Evolutionary conservation across 1,140 invertebrate species (phyloP), one percentile per base, ranked within the genome.

Genomic region (Aphis craccivora): DNA sequence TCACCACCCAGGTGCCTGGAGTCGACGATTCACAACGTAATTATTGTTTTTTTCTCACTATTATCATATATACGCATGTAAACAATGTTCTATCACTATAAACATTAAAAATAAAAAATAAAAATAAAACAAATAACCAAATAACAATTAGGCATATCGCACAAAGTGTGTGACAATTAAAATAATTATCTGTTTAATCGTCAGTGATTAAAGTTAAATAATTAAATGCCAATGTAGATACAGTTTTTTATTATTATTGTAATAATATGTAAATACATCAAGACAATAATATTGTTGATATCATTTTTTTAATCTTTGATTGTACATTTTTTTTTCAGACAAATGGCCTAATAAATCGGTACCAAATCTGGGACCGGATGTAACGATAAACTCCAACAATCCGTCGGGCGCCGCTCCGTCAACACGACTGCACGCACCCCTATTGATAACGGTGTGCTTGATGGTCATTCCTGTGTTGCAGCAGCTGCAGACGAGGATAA

Each of bases 401-500:
- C 55, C 43, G n/a, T 30, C 91, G 25, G 91, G 91, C 48, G 51
- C 76, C 4, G n/a, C 76, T 1, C 23, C 91, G 76, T 92, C 91
- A 30, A 11, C 18, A 76, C 60, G 60, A 76, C 60, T 76, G 18
- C 81, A 55, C n/a, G 91, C 30, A n/a, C 30, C 60, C n/a, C 40
- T 81, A 35, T 43, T 91, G 67, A 83, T 93, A 25, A 86, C n/a
- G 45, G 45, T 55, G 91, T 93, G 48, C 48, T 55, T 84, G 91
- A 30, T 76, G 60, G 60, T 76, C n/a, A 76, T 84, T 8, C 67
- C 90, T 8, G 43, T 2, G n/a, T n/a, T 76, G 60, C n/a, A 67
- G 30, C 60, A 67, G 30, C 60, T n/a, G n/a, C 60, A n/a, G n/a
- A 84, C 48, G 35, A 92, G 91, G 91, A 93, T 93, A 84, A 25